Evolutionary conservation across 2,888 invertebrate species (phyloP), one percentile per base, ranked within the genome.

Genomic region (Eueremaeus valkanovi): DNA sequence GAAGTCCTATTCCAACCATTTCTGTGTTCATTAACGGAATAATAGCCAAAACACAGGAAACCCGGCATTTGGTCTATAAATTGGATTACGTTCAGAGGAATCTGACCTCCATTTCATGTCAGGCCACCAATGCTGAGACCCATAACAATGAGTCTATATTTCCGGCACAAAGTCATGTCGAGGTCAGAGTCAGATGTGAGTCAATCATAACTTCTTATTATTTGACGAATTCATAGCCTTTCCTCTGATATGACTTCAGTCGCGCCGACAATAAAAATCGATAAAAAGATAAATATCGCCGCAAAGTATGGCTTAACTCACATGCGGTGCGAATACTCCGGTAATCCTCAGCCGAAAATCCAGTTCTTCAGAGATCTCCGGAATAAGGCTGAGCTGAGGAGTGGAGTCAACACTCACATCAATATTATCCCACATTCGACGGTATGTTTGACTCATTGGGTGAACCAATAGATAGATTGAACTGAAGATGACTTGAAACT

Each of bases 51-150:
- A 68, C 21, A 5, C 68, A 70, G 18, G 24, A 36, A 33, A 68
- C 74, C 6, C 68, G 74, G 24, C 58, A 74, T 36, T 31, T 51
- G 1, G 45, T 74, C 24, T 61, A 61, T 24, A 31, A 61, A 31
- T 61, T 61, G 16, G 74, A 74, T 36, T 74, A 74, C 31, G 78
- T 80, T 24, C 76, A 92, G 77, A 89, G 91, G 82, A 92, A 92
- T 83, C 90, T 93, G 16, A 91, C 91, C 0, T 86, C 90, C 1
- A 90, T 93, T 78, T 90, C 92, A 0, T 93, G 93, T 83, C 92
- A 92, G 83, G 92, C 92, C 0, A 92, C 92, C 84, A 93, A 93
- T 81, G 92, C 92, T 1, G 92, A 91, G 81, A 92, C 92, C 0
- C 90, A 91, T 0, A 92, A 92, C 1, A 92, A 92, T 90, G 92